Evolutionary conservation across 2,797 vertebrate genomes (phyloP).

Genomic region (Chromis chromis): DNA sequence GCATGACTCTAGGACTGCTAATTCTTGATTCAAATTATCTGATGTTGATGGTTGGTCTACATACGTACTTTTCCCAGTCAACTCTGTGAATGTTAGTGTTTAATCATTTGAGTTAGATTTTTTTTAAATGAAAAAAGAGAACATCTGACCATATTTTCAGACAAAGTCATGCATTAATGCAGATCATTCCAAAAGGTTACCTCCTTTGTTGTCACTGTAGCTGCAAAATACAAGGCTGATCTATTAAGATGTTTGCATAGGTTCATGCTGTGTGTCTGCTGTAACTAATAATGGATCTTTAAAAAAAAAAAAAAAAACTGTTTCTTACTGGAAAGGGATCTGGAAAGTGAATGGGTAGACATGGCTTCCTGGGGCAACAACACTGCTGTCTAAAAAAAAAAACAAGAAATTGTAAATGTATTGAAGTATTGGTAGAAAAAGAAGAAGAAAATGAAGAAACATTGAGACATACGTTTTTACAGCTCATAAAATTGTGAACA

Average conservation of each 20-base stretch:
- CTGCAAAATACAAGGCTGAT: background rate
- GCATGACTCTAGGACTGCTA: background rate
- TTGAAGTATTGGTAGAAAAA: background rate
- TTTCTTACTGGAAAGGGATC: constrained; percentile 79
- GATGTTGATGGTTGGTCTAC: background rate
- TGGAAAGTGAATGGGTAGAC: constrained; percentile 83
- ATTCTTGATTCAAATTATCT: background rate
- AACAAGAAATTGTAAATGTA: background rate
- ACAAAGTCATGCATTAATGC: background rate
- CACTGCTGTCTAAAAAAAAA: constrained; percentile 66
- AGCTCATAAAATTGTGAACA: too few species aligned
- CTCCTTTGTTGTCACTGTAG: background rate
- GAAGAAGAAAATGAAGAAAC: background rate
- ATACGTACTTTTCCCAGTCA: background rate
- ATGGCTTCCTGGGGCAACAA: constrained; percentile 72
- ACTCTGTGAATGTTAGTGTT: background rate
- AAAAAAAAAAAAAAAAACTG: background rate
- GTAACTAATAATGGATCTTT: background rate
- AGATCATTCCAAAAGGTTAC: too few species aligned
- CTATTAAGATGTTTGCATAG: background rate
- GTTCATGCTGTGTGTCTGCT: background rate
- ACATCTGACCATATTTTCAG: too few species aligned
- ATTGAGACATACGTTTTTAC: too few species aligned
- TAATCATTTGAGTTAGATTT: background rate
- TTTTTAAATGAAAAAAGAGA: background rate